Conservation (phyloP, 2,113 vertebrate species). For the Indicator maculatus region DNA sequence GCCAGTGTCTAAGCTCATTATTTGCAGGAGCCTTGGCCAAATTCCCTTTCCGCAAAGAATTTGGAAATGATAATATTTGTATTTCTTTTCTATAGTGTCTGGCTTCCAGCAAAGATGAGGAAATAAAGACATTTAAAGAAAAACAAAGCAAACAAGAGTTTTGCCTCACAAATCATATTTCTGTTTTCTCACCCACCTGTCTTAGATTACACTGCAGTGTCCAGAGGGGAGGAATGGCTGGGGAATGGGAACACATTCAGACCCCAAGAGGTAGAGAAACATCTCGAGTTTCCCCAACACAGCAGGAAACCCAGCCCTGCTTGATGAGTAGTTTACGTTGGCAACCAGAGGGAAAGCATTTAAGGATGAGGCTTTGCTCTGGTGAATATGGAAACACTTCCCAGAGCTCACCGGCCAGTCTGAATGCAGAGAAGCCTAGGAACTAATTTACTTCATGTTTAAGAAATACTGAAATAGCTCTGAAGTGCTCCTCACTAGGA, state of each 20-base stretch:
- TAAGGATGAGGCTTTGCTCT: slow-evolving; percentile 48
- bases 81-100: not conserved
- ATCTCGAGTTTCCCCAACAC: slow-evolving; percentile 36
- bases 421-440: not conserved
- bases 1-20: not conserved
- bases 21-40: not conserved
- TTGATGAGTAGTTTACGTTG: slow-evolving; percentile 11
- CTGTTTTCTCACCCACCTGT: not conserved
- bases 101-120: not conserved
- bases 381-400: slow-evolving; percentile 32
- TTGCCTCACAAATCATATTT: not conserved
- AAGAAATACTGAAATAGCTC: slow-evolving; percentile 7
- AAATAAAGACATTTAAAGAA: not conserved
- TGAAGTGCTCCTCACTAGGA: not conserved
- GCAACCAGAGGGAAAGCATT: slow-evolving; percentile 21
- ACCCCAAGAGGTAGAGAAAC: slow-evolving; percentile 11
- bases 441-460: not conserved
- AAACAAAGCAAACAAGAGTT: not conserved
- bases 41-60: not conserved
- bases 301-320: slow-evolving; percentile 9
- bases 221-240: not conserved
- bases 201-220: not conserved
- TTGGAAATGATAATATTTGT: not conserved
- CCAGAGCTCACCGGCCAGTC: slow-evolving; percentile 1
- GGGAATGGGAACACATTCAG: slow-evolving; percentile 17